Evolutionary conservation across 1,140 invertebrate genomes (phyloP), one percentile per base, ranked within the genome.

Genomic region (Alviniconcha marisindica): DNA sequence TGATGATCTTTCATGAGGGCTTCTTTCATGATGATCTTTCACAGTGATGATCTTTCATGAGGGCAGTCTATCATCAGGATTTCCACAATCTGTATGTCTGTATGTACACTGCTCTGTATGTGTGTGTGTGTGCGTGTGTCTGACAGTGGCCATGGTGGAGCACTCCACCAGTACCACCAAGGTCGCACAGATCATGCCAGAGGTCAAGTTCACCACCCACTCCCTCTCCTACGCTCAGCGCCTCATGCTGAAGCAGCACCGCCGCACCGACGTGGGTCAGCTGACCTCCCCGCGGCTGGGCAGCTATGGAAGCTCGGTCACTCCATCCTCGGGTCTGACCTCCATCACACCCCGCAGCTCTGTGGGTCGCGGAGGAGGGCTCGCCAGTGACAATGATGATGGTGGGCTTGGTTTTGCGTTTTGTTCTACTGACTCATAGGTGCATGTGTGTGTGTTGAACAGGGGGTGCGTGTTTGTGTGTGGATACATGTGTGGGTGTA

Each of bases 201-300:
- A 93, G 5, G 89, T 92, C 15, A 88, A 86, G 51, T 92, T 91
- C 77, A 85, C 87, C 42, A 84, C 83, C 31, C 81, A 83, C 74
- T 86, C 82, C 28, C 73, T 93, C n/a, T 88, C 81, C 44, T 93
- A 93, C 81, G 92, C 92, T 12, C 92, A 93, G 33, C 80, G 89
- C 48, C 89, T 93, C 24, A 60, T 93, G 60, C 85, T 93, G 36
- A 92, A 92, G 85, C 91, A 90, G 84, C 91, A 93, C 78, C 82
- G 91, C 69, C 83, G 91, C 56, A 91, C 89, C 56, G 91, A 92
- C 54, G 54, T 92, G n/a, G 87, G 82, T 36, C 79, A 85, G 38
- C 60, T 90, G 51, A 40, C 77, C 28, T 86, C 91, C 14, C 88
- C 89, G 0, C 74, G 87, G 56, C 48, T 85, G 42, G 14, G 10